Evolutionary conservation across 2,888 invertebrate species (phyloP).

Genomic region (Ptilodon capucinus): DNA sequence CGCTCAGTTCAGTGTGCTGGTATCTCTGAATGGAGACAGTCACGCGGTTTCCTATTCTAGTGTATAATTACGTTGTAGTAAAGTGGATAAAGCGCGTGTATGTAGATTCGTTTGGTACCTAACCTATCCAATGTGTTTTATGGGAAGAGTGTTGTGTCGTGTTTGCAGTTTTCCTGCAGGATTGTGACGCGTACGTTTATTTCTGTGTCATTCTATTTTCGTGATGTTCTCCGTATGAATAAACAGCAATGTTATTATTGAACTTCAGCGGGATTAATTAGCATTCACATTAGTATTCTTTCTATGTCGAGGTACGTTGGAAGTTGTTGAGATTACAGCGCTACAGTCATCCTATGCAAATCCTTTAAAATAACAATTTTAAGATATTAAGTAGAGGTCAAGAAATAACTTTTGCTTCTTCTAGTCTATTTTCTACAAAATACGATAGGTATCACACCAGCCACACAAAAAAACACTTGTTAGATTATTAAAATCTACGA

Average conservation of each 20-base stretch:
- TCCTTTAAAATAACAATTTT: background rate
- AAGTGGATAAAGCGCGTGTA: slow-evolving; percentile 44
- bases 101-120: slow-evolving; percentile 32
- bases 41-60: slow-evolving; percentile 55
- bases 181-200: slow-evolving; percentile 61
- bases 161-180: slow-evolving; percentile 42
- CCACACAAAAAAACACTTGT: background rate
- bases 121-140: slow-evolving; percentile 13
- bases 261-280: slow-evolving; percentile 33
- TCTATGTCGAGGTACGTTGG: slow-evolving; percentile 6
- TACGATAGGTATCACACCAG: background rate
- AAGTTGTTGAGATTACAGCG: slow-evolving; percentile 6
- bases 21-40: slow-evolving; percentile 71
- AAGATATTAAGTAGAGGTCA: background rate
- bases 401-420: background rate
- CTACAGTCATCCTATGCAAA: background rate
- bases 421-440: background rate
- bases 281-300: slow-evolving; percentile 24
- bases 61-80: slow-evolving; percentile 41
- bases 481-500: background rate
- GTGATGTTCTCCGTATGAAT: slow-evolving; percentile 62
- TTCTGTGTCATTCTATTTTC: slow-evolving; percentile 70
- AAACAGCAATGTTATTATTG: slow-evolving; percentile 57
- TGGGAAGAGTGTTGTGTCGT: slow-evolving; percentile 44
- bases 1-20: slow-evolving; percentile 58